Evolutionary conservation across 2,888 invertebrate species (phyloP).

Genomic region (Melanargia galathea): DNA sequence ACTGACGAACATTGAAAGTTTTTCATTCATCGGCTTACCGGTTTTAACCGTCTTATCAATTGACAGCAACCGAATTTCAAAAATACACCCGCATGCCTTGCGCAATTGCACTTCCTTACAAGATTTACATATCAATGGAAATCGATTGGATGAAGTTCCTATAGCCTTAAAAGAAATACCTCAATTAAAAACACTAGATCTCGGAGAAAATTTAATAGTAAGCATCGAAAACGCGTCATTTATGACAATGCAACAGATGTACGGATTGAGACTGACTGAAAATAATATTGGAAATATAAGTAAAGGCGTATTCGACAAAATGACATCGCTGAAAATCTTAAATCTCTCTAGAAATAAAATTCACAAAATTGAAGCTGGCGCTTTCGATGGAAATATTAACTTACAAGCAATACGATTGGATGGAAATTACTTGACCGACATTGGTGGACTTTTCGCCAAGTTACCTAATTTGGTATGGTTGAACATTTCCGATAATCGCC

Average conservation of each 20-base stretch:
- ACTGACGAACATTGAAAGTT: conserved; percentile 87
- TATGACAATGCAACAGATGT: conserved; percentile 89
- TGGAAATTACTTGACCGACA: conserved; percentile 90
- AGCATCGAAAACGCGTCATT: conserved; percentile 91
- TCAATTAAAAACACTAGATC: conserved; percentile 89
- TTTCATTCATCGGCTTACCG: conserved; percentile 88
- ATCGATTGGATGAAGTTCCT: conserved; percentile 89
- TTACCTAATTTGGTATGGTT: conserved; percentile 92
- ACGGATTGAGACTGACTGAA: conserved; percentile 90
- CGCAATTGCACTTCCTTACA: conserved; percentile 90
- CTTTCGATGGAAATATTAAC: conserved; percentile 89
- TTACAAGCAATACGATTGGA: conserved; percentile 91
- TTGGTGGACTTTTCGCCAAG: conserved; percentile 90
- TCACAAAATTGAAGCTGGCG: conserved; percentile 88
- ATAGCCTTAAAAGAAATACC: conserved; percentile 88
- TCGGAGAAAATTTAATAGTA: conserved; percentile 92
- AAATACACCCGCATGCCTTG: conserved; percentile 88
- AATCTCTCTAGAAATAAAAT: conserved; percentile 93
- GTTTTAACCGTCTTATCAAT: conserved; percentile 89
- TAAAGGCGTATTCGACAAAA: conserved; percentile 90
- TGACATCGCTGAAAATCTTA: conserved; percentile 89
- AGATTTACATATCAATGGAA: conserved; percentile 92
- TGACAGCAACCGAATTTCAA: conserved; percentile 90
- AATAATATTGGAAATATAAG: conserved; percentile 91
- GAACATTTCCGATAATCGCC: conserved; percentile 92